phyloP scores from a whole-genome alignment of 2,113 vertebrate genomes.

The Albula goreensis region DNA sequence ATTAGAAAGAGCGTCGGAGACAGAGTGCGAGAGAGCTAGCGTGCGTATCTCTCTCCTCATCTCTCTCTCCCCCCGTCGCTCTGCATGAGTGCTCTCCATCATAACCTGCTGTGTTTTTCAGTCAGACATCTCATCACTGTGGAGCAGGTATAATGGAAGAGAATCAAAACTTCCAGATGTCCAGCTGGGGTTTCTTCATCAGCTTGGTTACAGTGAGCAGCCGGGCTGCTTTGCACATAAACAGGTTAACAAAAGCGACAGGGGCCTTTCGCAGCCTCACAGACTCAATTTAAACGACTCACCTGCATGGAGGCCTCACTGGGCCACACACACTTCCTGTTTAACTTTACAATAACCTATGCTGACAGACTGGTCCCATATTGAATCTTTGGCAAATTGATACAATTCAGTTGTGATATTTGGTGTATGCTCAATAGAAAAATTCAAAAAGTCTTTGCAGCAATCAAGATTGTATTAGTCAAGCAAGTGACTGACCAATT shows the following conservation, averaged over 20 bases:
- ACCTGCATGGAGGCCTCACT: neutral
- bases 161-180: slow-evolving; percentile 10
- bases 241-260: neutral
- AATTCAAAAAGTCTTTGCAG: too few relatives aligned
- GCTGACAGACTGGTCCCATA: too few relatives aligned
- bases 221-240: neutral
- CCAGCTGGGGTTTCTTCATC: slow-evolving; percentile 1
- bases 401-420: too few relatives aligned
- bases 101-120: slow-evolving; percentile 9
- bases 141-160: slow-evolving; percentile 21
- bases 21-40: neutral
- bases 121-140: neutral
- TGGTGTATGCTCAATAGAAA: too few relatives aligned
- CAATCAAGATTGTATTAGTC: too few relatives aligned
- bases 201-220: slow-evolving; percentile 4
- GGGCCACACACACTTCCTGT: neutral
- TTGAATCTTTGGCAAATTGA: too few relatives aligned
- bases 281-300: neutral
- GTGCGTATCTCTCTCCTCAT: neutral
- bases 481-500: too few relatives aligned
- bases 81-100: neutral
- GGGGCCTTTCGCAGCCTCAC: neutral
- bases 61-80: neutral
- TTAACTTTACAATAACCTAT: too few relatives aligned
- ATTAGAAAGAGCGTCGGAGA: too few relatives aligned